These are phyloP conservation scores for Acanthosepion lycidas DNA, from an alignment of 2,888 invertebrate species.

Conservation along the genomic window DNA sequence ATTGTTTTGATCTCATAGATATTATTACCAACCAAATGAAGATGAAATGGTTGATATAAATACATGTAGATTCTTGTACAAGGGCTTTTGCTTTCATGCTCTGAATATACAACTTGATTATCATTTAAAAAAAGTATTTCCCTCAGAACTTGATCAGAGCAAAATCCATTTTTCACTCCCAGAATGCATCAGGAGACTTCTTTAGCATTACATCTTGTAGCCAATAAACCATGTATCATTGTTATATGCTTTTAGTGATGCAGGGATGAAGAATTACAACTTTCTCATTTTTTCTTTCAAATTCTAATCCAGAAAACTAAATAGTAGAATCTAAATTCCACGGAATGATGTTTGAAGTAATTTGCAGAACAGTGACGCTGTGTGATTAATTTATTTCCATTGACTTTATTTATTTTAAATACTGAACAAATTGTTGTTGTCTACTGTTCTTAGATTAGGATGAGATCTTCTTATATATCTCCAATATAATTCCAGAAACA, in stretches of 20 bases:
- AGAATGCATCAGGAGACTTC: conserved; percentile 21
- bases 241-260: not conserved
- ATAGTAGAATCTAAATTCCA: conserved; percentile 47
- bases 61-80: not conserved
- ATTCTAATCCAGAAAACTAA: conserved; percentile 47
- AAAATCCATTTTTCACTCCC: not conserved
- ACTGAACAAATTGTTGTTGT: conserved; percentile 33
- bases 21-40: not conserved
- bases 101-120: not conserved
- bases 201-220: conserved; percentile 21
- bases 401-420: conserved; percentile 34
- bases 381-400: conserved; percentile 39
- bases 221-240: conserved; percentile 9
- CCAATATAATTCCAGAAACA: conserved; percentile 40
- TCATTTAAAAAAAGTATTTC: not conserved
- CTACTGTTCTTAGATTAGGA: conserved; percentile 45
- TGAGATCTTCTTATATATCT: conserved; percentile 40
- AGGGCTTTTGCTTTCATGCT: not conserved
- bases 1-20: not conserved
- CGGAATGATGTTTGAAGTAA: not conserved
- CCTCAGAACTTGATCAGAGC: not conserved
- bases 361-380: conserved; percentile 36
- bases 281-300: conserved; percentile 46
- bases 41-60: not conserved
- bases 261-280: conserved; percentile 41